Conservation (phyloP, 2,113 vertebrate genomes). For the Eubucco bourcierii region DNA sequence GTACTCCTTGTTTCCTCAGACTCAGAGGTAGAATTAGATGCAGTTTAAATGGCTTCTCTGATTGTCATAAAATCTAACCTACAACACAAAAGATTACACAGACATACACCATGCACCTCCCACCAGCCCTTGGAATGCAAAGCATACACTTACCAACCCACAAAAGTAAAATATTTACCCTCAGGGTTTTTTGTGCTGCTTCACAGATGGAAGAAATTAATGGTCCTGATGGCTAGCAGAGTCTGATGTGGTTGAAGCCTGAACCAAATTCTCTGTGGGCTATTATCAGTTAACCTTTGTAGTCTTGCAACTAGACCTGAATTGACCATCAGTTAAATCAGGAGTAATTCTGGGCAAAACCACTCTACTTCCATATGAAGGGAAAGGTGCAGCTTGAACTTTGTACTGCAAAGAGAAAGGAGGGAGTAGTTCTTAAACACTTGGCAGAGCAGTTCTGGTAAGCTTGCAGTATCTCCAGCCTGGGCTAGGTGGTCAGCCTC, state of each 20-base stretch:
- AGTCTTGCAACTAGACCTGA: not conserved
- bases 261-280: not conserved
- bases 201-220: not conserved
- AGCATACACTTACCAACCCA: not conserved
- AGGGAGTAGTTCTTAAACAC: not conserved
- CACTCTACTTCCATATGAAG: not conserved
- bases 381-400: not conserved
- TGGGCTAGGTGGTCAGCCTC: not conserved
- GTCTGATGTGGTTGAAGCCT: not conserved
- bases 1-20: not conserved
- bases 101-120: not conserved
- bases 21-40: not conserved
- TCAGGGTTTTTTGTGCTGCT: not conserved
- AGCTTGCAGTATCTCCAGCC: not conserved
- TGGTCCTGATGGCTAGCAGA: not conserved
- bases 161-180: not conserved
- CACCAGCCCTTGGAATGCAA: not conserved
- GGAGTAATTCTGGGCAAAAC: not conserved
- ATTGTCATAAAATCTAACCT: not conserved
- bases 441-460: not conserved
- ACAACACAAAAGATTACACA: not conserved
- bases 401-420: not conserved
- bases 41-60: not conserved
- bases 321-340: not conserved
- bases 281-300: not conserved